Evolutionary conservation across 30 jellyfish, hydroid and myxozoan genomes (phyloP).

Genomic region (Sanderia malayensis): DNA sequence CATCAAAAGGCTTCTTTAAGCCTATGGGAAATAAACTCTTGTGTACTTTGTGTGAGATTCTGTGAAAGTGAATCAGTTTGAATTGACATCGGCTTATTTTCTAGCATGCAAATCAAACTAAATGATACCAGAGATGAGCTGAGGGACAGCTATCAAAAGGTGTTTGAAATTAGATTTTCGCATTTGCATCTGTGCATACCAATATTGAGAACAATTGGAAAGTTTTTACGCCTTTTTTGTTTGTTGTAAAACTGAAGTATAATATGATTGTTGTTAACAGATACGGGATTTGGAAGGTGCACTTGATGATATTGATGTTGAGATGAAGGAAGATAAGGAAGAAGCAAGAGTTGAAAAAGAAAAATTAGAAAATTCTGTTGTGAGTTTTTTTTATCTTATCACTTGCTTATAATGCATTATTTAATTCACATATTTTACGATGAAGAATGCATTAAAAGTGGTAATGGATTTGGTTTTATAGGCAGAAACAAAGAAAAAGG

Average conservation of each 20-base stretch:
- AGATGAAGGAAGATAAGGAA: constrained; percentile 74
- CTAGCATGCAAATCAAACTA: constrained; percentile 75
- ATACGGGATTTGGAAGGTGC: constrained; percentile 72
- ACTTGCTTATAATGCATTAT: background rate
- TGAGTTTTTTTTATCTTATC: constrained; percentile 17
- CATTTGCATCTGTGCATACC: too few species aligned
- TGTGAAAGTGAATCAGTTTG: too few species aligned
- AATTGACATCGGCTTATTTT: too few species aligned
- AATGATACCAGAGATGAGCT: constrained; percentile 73
- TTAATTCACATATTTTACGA: background rate
- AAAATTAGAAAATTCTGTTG: constrained; percentile 54
- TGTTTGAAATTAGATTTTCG: too few species aligned
- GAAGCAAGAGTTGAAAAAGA: constrained; percentile 57
- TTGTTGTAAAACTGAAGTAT: too few species aligned
- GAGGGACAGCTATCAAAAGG: constrained; percentile 54
- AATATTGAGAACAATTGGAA: too few species aligned
- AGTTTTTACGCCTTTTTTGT: too few species aligned
- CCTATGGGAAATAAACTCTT: too few species aligned
- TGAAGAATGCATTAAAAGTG: too few species aligned
- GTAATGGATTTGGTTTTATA: constrained; percentile 5
- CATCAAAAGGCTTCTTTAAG: too few species aligned
- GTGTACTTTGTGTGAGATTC: too few species aligned
- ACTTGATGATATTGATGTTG: constrained; percentile 57
- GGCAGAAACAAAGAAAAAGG: constrained; percentile 61
- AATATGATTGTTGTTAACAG: too few species aligned